Evolutionary conservation across 2,797 vertebrate genomes (phyloP).

Genomic region (Falco cherrug): DNA sequence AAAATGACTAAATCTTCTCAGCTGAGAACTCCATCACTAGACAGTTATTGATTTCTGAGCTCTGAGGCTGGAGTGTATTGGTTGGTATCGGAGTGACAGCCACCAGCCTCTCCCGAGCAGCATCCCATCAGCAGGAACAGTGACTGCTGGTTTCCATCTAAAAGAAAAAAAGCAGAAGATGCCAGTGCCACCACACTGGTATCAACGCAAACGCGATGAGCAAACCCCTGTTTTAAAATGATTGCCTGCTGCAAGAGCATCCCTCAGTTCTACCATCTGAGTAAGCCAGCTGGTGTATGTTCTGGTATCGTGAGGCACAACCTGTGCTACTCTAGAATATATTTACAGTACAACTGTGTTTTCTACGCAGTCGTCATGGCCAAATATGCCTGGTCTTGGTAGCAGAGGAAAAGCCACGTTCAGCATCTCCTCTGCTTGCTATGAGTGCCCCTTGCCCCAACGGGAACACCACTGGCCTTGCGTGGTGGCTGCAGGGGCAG

Average conservation of each 20-base stretch:
- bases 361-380: not conserved
- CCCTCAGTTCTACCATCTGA: not conserved
- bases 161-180: not conserved
- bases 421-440: not conserved
- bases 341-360: too few species aligned
- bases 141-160: not conserved
- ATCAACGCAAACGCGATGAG: rapidly evolving
- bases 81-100: not conserved
- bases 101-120: not conserved
- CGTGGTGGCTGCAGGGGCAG: rapidly evolving
- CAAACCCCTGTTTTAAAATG: not conserved
- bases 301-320: not conserved
- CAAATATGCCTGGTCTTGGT: too few species aligned
- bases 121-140: not conserved
- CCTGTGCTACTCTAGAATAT: not conserved
- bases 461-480: rapidly evolving
- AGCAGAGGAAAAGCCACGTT: not conserved
- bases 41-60: not conserved
- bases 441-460: not conserved
- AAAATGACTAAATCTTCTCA: not conserved
- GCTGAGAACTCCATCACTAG: not conserved
- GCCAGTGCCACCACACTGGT: not conserved
- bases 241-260: not conserved
- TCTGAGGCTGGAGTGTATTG: rapidly evolving
- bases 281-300: not conserved